These are phyloP conservation scores for Sphaerophoria rueppellii DNA, from an alignment of 2,888 invertebrate genomes.

Conservation along the genomic window DNA sequence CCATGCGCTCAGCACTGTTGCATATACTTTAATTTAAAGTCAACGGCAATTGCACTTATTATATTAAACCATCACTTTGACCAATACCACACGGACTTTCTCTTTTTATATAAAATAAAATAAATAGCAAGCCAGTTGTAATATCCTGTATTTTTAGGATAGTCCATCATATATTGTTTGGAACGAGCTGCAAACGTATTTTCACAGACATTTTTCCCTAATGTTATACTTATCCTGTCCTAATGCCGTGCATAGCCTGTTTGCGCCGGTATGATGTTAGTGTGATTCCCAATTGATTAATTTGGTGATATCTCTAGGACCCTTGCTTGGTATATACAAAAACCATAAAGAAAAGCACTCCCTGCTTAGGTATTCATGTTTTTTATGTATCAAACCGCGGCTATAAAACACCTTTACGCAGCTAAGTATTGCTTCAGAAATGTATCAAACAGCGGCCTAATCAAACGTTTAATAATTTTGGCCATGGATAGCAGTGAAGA, in stretches of 20 bases:
- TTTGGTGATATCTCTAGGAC: conserved; percentile 52
- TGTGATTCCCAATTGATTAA: conserved; percentile 71
- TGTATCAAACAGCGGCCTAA: conserved; percentile 47
- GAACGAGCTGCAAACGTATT: no score
- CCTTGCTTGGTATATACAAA: background rate
- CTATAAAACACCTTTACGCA: conserved; percentile 60
- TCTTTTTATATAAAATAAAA: background rate
- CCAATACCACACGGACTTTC: background rate
- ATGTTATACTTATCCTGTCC: background rate
- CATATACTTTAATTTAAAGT: background rate
- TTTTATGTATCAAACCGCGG: conserved; percentile 4
- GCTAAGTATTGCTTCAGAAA: conserved; percentile 53
- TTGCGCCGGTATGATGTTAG: conserved; percentile 46
- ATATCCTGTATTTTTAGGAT: no score
- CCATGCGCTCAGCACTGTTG: background rate
- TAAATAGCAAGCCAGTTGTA: background rate
- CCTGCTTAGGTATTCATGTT: conserved; percentile 50
- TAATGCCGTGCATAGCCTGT: background rate
- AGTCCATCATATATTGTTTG: no score
- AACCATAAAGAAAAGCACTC: conserved; percentile 55
- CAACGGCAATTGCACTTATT: conserved; percentile 45
- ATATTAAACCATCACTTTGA: conserved; percentile 20
- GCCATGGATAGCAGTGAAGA: conserved; percentile 43
- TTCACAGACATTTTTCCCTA: no score
- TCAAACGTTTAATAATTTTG: conserved; percentile 29